phyloP scores from a whole-genome alignment of 2,113 vertebrate genomes.

The Junco hyemalis region DNA sequence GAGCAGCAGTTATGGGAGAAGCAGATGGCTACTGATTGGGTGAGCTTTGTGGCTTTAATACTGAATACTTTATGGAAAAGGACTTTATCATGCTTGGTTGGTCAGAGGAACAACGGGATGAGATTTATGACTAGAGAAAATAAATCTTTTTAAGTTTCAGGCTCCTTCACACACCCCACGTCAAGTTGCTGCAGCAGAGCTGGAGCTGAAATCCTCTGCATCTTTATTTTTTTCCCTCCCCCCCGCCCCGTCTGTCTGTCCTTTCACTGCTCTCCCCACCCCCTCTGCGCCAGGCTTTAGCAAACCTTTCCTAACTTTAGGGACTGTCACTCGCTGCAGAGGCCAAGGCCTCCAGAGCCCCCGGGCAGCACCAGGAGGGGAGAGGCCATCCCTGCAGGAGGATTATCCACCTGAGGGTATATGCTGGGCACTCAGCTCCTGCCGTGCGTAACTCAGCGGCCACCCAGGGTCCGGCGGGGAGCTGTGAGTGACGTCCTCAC shows the following conservation, averaged over 20 bases:
- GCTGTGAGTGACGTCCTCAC: neutral
- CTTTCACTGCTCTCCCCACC: neutral
- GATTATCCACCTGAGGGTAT: neutral
- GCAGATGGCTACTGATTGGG: conserved; percentile 91
- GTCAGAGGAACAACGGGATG: conserved; percentile 77
- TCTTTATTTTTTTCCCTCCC: neutral
- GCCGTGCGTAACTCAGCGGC: rapidly evolving
- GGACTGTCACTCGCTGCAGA: neutral
- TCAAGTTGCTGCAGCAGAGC: conserved; percentile 41
- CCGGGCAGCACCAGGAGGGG: rapidly evolving
- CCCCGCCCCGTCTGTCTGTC: neutral
- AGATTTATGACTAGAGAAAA: conserved; percentile 81
- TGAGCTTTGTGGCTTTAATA: conserved; percentile 84
- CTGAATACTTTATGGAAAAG: conserved; percentile 88
- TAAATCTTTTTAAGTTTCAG: conserved; percentile 79
- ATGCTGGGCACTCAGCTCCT: neutral
- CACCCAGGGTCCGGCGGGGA: rapidly evolving
- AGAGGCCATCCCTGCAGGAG: neutral
- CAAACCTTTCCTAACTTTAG: neutral
- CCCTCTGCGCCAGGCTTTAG: neutral
- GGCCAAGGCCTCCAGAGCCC: neutral
- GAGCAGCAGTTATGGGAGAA: conserved; percentile 81
- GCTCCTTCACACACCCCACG: conserved; percentile 62
- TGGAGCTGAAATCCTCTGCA: conserved; percentile 2
- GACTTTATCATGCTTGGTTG: conserved; percentile 85